Evolutionary conservation across 2,113 vertebrate genomes (phyloP), one percentile per base, ranked within the genome.

Genomic region (Grantiella picta): DNA sequence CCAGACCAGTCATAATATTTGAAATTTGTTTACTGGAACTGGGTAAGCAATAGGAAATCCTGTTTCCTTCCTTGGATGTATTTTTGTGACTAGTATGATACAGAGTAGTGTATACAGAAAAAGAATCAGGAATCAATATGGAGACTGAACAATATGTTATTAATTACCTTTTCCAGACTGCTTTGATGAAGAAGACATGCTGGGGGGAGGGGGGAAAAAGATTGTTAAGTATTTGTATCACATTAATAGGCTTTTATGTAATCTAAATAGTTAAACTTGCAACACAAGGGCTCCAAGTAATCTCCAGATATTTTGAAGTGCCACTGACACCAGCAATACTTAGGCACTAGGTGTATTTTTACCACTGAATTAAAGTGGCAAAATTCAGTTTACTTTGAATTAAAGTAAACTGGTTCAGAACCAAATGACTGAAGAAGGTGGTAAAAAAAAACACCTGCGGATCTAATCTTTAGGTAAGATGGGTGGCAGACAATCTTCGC

Each of bases 81-180:
- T 90, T 93, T 95, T 92, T 90, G 40, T 78, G 61, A 86, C 18
- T 64, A 63, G 16, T 25, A 44, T 1, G 15, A 66, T 44, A 86
- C 7, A 65, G 24, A 73, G 11, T 22, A 83, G 88, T 28, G 5
- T 54, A 76, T 53, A 52, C 12, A 94, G 27, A 75, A 75, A 52
- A 89, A 89, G 18, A 50, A 84, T 59, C 38, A 54, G 42, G 38
- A 91, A 81, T 87, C 73, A 70, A 81, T 94, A 52, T 17, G 24
- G 20, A 81, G 40, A 49, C 24, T 65, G 40, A 96, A 92, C 40
- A 88, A 63, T 44, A 83, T 33, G 16, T 35, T 78, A 69, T 79
- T 94, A 95, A 96, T 97, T 97, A 98, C 98, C 97, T 91, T 95
- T 82, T 85, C 44, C 91, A 86, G 82, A 60, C 36, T 82, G 90